A percentile compares a stretch with the other conserved stretches of the same genome.
Conservation (phyloP, 2,888 invertebrate species). For the Limulus polyphemus region DNA sequence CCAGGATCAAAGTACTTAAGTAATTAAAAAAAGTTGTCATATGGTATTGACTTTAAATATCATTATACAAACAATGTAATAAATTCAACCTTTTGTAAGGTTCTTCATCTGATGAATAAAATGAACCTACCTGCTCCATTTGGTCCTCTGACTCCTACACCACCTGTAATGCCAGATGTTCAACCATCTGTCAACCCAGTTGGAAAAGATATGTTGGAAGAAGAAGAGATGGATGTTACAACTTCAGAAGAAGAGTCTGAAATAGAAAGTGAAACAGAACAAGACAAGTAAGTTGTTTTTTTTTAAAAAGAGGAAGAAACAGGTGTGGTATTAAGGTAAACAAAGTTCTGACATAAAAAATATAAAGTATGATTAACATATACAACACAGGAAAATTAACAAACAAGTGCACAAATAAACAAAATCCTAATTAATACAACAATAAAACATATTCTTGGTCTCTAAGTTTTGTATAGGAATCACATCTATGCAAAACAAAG, state of each 20-base stretch:
- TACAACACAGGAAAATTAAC: neutral
- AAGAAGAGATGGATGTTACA: slow-evolving; percentile 22
- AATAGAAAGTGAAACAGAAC: slow-evolving; percentile 50
- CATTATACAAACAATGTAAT: no score
- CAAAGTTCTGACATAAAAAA: no score
- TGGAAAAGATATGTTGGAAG: slow-evolving; percentile 2
- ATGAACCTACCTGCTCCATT: slow-evolving; percentile 84
- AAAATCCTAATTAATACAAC: no score
- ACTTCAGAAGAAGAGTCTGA: slow-evolving; percentile 46
- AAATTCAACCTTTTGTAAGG: neutral
- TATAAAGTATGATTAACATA: slow-evolving; percentile 27
- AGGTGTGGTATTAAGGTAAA: no score
- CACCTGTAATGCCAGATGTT: slow-evolving; percentile 14
- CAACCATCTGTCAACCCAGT: neutral
- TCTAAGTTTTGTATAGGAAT: no score
- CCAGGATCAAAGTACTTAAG: no score
- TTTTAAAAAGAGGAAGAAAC: neutral
- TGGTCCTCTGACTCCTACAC: slow-evolving; percentile 31
- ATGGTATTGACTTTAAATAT: no score
- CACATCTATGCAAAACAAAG: no score
- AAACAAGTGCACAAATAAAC: neutral
- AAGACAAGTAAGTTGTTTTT: slow-evolving; percentile 25
- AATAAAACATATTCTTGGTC: no score
- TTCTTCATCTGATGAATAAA: slow-evolving; percentile 81
- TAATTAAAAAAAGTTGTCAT: no score